These are phyloP conservation scores for Hypolimnas misippus DNA, from an alignment of 2,888 invertebrate species.

Conservation along the genomic window DNA sequence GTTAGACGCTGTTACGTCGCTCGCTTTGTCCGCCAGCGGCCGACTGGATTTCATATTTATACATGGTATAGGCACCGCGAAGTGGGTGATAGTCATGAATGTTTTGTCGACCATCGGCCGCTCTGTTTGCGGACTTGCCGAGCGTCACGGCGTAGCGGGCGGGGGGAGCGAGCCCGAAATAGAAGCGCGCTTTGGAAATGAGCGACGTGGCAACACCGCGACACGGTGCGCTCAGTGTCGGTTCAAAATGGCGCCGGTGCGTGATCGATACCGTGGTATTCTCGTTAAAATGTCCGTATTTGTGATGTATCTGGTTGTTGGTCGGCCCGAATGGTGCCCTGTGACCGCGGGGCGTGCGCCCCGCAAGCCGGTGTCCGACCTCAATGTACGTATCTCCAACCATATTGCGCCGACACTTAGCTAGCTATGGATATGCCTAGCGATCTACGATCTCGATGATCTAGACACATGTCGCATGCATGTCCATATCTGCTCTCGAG, in stretches of 20 bases:
- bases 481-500: slow-evolving; percentile 56
- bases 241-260: slow-evolving; percentile 83
- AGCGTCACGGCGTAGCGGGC: slow-evolving; percentile 56
- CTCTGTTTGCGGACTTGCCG: slow-evolving; percentile 61
- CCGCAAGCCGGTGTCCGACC: slow-evolving; percentile 72
- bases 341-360: slow-evolving; percentile 70
- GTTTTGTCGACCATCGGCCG: slow-evolving; percentile 73
- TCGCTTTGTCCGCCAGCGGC: slow-evolving; percentile 50
- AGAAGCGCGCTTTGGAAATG: slow-evolving; percentile 76
- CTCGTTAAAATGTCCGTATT: slow-evolving; percentile 76
- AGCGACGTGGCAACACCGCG: slow-evolving; percentile 82
- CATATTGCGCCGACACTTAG: slow-evolving; percentile 80
- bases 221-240: slow-evolving; percentile 75
- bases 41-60: slow-evolving; percentile 66
- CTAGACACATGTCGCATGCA: slow-evolving; percentile 56
- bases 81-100: slow-evolving; percentile 55
- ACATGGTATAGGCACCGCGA: slow-evolving; percentile 57
- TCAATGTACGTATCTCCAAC: slow-evolving; percentile 80
- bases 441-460: slow-evolving; percentile 58
- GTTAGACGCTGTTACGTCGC: slow-evolving; percentile 56
- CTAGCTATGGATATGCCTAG: slow-evolving; percentile 66
- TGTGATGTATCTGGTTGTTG: slow-evolving; percentile 78
- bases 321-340: slow-evolving; percentile 76
- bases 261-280: slow-evolving; percentile 83
- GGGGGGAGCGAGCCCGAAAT: slow-evolving; percentile 76